A percentile compares a stretch with the other conserved stretches of the same genome.
Evolutionary conservation across 2,888 invertebrate species (phyloP).

Genomic region (Hoplodrina ambigua): DNA sequence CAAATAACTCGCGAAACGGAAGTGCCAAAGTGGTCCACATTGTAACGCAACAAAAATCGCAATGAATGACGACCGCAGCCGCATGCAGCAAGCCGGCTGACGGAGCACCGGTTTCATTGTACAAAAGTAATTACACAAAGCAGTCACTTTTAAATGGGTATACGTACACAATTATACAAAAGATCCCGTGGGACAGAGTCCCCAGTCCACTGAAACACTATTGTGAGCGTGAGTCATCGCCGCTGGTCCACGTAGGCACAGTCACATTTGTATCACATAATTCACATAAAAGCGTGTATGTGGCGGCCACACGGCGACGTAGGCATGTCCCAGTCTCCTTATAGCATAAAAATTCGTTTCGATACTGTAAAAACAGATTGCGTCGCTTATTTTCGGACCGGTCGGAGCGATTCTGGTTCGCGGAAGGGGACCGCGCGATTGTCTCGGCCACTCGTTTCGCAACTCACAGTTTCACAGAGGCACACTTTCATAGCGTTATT

Average conservation of each 20-base stretch:
- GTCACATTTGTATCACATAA: conserved; percentile 72
- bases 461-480: conserved; percentile 53
- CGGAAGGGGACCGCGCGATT: conserved; percentile 65
- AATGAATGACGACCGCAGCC: conserved; percentile 52
- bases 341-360: conserved; percentile 66
- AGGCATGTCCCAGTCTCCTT: conserved; percentile 73
- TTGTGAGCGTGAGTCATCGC: conserved; percentile 72
- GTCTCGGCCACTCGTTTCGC: conserved; percentile 60
- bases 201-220: conserved; percentile 71
- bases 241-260: conserved; percentile 71
- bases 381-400: conserved; percentile 75
- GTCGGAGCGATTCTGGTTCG: conserved; percentile 66
- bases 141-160: conserved; percentile 41
- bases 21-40: conserved; percentile 23
- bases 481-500: conserved; percentile 62
- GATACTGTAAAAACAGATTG: conserved; percentile 70
- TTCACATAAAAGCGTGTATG: conserved; percentile 61
- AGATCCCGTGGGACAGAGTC: conserved; percentile 61
- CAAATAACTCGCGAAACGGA: conserved; percentile 25
- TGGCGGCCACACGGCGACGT: conserved; percentile 58
- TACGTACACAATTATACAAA: conserved; percentile 64
- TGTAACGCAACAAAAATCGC: conserved; percentile 64
- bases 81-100: conserved; percentile 60
- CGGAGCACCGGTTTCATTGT: conserved; percentile 66
- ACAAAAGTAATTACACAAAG: conserved; percentile 70